Percentiles rank a stretch among this genome's conserved stretches.
Evolutionary conservation across 30 jellyfish, hydroid and myxozoan species (phyloP).

Genomic region (Hydractinia echinata): DNA sequence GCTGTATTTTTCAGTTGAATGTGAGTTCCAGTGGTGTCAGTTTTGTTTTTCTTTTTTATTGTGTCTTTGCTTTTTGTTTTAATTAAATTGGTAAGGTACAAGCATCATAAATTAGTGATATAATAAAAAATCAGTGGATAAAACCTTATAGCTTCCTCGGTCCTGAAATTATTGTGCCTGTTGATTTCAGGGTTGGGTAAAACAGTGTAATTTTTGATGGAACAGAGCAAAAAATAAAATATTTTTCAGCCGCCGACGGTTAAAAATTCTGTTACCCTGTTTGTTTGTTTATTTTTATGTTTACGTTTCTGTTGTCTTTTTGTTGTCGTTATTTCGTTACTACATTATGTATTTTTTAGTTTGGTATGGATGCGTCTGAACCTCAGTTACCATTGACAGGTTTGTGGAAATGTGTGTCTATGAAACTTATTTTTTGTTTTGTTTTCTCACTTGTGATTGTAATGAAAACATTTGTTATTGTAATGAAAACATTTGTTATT

Average conservation of each 20-base stretch:
- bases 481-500: no score
- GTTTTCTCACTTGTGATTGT: background rate
- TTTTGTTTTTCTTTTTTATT: no score
- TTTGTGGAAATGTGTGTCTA: background rate
- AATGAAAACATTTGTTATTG: no score
- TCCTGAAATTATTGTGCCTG: no score
- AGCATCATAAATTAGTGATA: no score
- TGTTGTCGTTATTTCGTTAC: background rate
- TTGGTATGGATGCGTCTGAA: slow-evolving; percentile 32
- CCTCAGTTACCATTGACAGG: slow-evolving; percentile 16
- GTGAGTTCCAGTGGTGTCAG: no score
- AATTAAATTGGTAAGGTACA: no score
- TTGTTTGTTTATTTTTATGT: background rate
- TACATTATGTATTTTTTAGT: slow-evolving; percentile 1
- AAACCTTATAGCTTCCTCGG: no score
- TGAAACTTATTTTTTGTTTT: background rate
- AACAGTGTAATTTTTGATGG: background rate
- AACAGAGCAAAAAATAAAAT: background rate
- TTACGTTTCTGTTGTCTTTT: background rate
- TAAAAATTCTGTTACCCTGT: background rate
- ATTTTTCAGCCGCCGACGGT: no score
- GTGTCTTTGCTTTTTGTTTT: no score
- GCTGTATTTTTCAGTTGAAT: no score
- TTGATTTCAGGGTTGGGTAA: background rate
- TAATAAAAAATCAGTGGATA: no score